These are phyloP conservation scores for Cydia splendana DNA, from an alignment of 1,140 invertebrate species.

Conservation along the genomic window DNA sequence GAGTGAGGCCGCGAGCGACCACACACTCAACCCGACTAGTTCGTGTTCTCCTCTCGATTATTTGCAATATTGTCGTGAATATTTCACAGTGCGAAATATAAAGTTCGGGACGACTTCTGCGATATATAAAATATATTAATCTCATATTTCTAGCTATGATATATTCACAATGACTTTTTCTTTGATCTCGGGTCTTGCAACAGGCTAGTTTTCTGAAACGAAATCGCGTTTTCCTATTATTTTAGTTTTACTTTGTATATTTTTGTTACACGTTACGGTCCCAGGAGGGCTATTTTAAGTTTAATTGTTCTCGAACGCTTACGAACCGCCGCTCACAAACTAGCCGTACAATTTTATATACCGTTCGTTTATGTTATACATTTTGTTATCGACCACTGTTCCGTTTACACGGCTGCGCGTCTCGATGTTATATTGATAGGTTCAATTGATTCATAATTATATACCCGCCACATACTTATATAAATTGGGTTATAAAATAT, in stretches of 20 bases:
- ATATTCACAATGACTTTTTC: slow-evolving; percentile 61
- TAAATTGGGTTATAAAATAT: slow-evolving; percentile 40
- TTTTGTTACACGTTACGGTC: slow-evolving; percentile 60
- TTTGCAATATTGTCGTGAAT: slow-evolving; percentile 65
- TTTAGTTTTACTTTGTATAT: slow-evolving; percentile 57
- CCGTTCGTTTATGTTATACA: slow-evolving; percentile 26
- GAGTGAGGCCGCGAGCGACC: slow-evolving; percentile 46
- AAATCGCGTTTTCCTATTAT: slow-evolving; percentile 56
- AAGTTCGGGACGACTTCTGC: slow-evolving; percentile 58
- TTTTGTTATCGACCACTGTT: slow-evolving; percentile 13
- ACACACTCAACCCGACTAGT: slow-evolving; percentile 29
- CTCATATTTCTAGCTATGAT: slow-evolving; percentile 58
- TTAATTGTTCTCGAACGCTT: slow-evolving; percentile 41
- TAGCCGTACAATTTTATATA: slow-evolving; percentile 42
- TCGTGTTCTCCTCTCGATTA: slow-evolving; percentile 34
- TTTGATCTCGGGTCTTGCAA: slow-evolving; percentile 70
- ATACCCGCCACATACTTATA: slow-evolving; percentile 20
- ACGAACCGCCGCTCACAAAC: slow-evolving; percentile 47
- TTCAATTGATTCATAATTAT: slow-evolving; percentile 27
- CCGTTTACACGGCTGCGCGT: slow-evolving; percentile 2
- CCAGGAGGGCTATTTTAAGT: slow-evolving; percentile 44
- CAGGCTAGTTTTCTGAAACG: slow-evolving; percentile 51
- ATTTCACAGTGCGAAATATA: slow-evolving; percentile 65
- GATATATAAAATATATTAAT: slow-evolving; percentile 34
- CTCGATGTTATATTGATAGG: slow-evolving; percentile 35